Conservation (phyloP, 2,888 invertebrate species). For the Zootermopsis nevadensis region DNA sequence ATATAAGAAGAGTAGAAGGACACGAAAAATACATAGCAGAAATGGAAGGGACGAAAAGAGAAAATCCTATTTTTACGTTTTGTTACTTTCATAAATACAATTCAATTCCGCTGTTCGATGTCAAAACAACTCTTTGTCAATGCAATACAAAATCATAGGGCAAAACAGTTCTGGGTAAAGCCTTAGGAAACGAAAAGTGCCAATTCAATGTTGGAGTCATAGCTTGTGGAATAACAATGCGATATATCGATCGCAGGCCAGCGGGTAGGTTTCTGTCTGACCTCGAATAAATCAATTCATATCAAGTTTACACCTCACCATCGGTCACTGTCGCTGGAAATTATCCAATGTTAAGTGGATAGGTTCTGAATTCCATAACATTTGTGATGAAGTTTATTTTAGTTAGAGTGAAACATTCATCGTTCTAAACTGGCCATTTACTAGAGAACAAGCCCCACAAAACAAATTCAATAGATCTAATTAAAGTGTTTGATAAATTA, state of each 20-base stretch:
- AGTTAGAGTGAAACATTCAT: no score
- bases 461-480: no score
- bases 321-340: background rate
- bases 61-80: background rate
- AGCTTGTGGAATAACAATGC: slow-evolving; percentile 16
- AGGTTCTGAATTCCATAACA: no score
- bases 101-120: background rate
- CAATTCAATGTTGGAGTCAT: slow-evolving; percentile 5
- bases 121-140: background rate
- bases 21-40: background rate
- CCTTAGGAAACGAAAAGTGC: slow-evolving; percentile 5
- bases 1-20: no score
- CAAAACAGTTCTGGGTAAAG: background rate
- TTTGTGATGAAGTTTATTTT: no score
- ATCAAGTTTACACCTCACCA: background rate
- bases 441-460: no score
- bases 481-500: no score
- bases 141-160: background rate
- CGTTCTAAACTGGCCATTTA: no score
- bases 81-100: background rate
- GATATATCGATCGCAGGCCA: background rate
- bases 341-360: background rate
- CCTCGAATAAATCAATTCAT: background rate
- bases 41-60: background rate
- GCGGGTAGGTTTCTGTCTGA: background rate